Conservation (phyloP, 2,797 vertebrate genomes). For the Enteromius afrohamiltoni region DNA sequence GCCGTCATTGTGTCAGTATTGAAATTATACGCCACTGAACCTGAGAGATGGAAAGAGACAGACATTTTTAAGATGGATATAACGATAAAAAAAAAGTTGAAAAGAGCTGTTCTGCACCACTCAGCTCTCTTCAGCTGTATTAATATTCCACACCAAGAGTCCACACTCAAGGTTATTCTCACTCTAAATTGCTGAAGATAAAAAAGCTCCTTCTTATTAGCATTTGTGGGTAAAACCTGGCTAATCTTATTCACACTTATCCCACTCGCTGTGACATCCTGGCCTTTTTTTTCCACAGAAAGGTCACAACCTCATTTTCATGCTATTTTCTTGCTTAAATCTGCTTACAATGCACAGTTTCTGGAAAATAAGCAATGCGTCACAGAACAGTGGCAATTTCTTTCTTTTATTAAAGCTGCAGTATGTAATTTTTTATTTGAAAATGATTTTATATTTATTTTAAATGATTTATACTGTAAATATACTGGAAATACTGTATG, state of each 20-base stretch:
- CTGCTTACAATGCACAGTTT: slow-evolving; percentile 59
- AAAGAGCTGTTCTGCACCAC: slow-evolving; percentile 62
- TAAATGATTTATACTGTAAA: neutral
- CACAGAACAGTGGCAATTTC: slow-evolving; percentile 25
- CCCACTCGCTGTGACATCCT: slow-evolving; percentile 61
- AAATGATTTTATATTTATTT: neutral
- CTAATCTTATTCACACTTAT: slow-evolving; percentile 66
- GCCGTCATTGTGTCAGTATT: neutral
- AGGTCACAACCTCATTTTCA: slow-evolving; percentile 60
- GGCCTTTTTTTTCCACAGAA: slow-evolving; percentile 50
- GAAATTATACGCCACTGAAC: neutral
- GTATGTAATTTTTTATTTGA: neutral
- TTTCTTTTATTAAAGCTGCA: slow-evolving; percentile 29
- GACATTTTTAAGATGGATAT: neutral
- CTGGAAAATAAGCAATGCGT: slow-evolving; percentile 44
- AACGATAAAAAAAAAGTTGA: slow-evolving; percentile 17
- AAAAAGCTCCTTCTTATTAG: slow-evolving; percentile 74
- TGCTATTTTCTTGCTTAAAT: slow-evolving; percentile 59
- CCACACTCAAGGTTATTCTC: slow-evolving; percentile 77
- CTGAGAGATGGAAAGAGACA: slow-evolving; percentile 1
- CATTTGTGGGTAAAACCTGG: slow-evolving; percentile 66
- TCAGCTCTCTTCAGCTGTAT: slow-evolving; percentile 63
- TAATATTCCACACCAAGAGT: slow-evolving; percentile 71
- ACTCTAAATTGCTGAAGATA: slow-evolving; percentile 70
- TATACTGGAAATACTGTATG: neutral